phyloP scores from a whole-genome alignment of 2,113 vertebrate genomes.

The Leptocoma aspasia region DNA sequence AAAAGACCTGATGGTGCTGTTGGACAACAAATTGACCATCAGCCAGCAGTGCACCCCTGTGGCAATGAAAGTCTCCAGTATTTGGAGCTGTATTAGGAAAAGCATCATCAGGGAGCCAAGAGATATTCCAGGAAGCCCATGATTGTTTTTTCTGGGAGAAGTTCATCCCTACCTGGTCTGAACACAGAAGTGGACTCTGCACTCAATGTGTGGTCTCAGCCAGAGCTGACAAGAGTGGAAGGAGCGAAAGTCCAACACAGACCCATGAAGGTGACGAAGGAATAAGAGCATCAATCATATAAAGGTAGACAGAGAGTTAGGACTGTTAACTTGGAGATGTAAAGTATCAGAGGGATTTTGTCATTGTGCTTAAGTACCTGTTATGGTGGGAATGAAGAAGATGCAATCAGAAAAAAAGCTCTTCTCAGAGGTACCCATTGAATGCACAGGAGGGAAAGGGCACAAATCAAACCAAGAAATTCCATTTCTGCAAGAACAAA shows the following conservation, averaged over 20 bases:
- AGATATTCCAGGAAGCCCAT: no score
- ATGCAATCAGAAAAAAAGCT: background rate
- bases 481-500: background rate
- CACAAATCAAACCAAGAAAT: background rate
- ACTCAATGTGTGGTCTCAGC: no score
- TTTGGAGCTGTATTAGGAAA: background rate
- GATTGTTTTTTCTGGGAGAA: no score
- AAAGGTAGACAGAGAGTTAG: background rate
- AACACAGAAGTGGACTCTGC: no score
- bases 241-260: background rate
- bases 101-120: background rate
- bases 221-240: no score
- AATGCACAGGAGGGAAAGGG: background rate
- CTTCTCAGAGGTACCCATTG: no score
- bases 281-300: background rate
- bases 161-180: no score
- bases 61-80: background rate
- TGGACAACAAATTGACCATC: background rate
- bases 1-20: background rate
- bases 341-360: background rate
- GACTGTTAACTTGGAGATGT: no score
- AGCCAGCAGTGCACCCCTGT: background rate
- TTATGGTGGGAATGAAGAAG: background rate
- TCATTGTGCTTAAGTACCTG: accelerated
- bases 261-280: background rate